Evolutionary conservation across 2,888 invertebrate species (phyloP), one percentile per base, ranked within the genome.

Genomic region (Boloria euphrosyne): DNA sequence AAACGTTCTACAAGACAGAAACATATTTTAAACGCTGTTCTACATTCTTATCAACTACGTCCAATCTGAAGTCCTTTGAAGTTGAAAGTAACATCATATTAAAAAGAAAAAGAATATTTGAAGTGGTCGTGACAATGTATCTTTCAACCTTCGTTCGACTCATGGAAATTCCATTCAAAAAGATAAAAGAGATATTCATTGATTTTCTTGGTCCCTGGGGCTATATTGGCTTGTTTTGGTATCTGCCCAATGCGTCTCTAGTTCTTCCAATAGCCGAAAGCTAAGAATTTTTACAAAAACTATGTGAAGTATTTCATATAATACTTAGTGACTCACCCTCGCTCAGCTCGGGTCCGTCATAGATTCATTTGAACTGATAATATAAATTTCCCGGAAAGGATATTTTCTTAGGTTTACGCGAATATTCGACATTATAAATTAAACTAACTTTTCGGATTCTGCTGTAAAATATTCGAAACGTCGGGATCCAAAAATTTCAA

Each of bases 61-160:
- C 16, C 62, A 62, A 46, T 62, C 62, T 44, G 49, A 52, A 18
- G 31, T 31, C 58, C 58, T 65, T 59, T 52, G 58, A 47, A 17
- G 49, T 52, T 13, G 2, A 46, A 52, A 46, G 44, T 57, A 55
- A 58, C 58, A 17, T 58, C 49, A 51, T 46, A 51, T 53, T 31
- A 64, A 59, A 64, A 52, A 50, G 58, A 64, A 64, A 64, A 52
- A 50, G 58, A 64, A 64, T 64, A 64, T 52, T 58, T 52, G 58
- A 64, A 57, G 57, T 57, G 46, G 46, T 57, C 43, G 52, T 58
- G 51, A 52, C 64, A 64, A 58, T 52, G 44, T 58, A 31, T 49
- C 44, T 52, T 46, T 58, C 58, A 50, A 44, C 57, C 50, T 50
- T 63, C 27, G 57, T 50, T 63, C 27, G 57, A 52, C 64, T 59